Evolutionary conservation across 2,113 vertebrate species (phyloP), one percentile per base, ranked within the genome.

Genomic region (Rhipidura dahli): DNA sequence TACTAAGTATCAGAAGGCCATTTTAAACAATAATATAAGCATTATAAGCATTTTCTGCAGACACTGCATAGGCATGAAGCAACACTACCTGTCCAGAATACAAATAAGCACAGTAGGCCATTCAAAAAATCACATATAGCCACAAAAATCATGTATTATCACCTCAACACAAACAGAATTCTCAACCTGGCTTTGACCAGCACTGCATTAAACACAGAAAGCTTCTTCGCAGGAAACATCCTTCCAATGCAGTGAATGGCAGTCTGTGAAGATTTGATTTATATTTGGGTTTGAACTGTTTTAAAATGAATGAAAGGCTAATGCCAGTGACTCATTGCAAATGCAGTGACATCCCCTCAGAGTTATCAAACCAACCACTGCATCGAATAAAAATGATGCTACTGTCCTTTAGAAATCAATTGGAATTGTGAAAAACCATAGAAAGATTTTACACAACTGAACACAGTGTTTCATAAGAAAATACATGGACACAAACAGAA

Each of bases 11-110:
- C 94, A 97, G 93, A 68, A 97, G 87, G 47, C 70, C 61, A 96
- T 76, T 96, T 95, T 93, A 96, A 97, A 94, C 92, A 96, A 94
- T 96, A 90, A 39, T 66, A 83, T 31, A 91, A 84, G 70, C 81
- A 93, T 80, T 85, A 87, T 42, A 44, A 47, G 21, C 75, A 70
- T 94, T 95, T 97, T 83, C 95, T 97, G 95, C 83, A 83, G 90
- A 96, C 47, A 77, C 72, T 75, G 56, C 65, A 33, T 2, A 78
- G 45, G 31, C 50, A 70, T 89, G 71, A 72, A 86, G 40, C 30
- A 65, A 59, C 15, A n/a, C 35, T 30, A 91, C 50, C 85, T 72
- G 79, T 45, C 93, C 37, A 91, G 73, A 71, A 91, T 77, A 90
- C 39, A 93, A 95, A 95, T 60, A 81, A 61, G 80, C n/a, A 60